Evolutionary conservation across 1,140 invertebrate genomes (phyloP), one percentile per base, ranked within the genome.

Genomic region (Sogatella furcifera): DNA sequence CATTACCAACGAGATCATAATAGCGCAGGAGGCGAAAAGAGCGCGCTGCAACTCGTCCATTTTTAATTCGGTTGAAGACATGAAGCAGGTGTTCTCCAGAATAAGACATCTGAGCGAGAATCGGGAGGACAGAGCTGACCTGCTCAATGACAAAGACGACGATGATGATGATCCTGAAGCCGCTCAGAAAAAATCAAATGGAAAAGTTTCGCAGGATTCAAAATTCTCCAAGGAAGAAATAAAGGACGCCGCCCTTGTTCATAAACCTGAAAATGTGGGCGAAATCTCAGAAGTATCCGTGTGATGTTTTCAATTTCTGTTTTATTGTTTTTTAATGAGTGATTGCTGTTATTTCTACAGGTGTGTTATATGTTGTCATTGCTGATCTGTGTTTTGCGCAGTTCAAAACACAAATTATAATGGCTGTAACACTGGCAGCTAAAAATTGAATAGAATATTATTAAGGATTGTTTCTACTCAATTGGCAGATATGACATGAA

Each of bases 1-100:
- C 74, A 80, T 95, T 60, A 92, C 90, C 57, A 94, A 92, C 76
- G 88, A 91, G 72, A 88, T 94, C 66, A 90, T 94, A 62, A 88
- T 94, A 63, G 83, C 84, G 64, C 84, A 87, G 66, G 89, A 92
- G 72, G 76, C 85, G 10, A 68, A 79, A 53, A 68, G 82, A 38
- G 58, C 49, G 0, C 5, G 15, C 0, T 24, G 52, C 19, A 53
- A 24, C 22, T 44, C 56, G 3, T 19, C 24, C 28, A 38, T 38
- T 13, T 38, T 38, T 10, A 38, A 38, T 13, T 38, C 28, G 9
- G 17, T 46, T 15, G 17, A 31, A 52, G 44, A 46, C 28, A 15
- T 21, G 46, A 17, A 60, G 28, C 54, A 13, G 11, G 11, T 31
- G 42, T 38, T 60, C 34, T 15, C 31, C 19, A 38, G n/a, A 31